Percentiles rank a stretch among this genome's conserved stretches.
phyloP scores from a whole-genome alignment of 2,113 vertebrate species.

The Colaptes auratus region DNA sequence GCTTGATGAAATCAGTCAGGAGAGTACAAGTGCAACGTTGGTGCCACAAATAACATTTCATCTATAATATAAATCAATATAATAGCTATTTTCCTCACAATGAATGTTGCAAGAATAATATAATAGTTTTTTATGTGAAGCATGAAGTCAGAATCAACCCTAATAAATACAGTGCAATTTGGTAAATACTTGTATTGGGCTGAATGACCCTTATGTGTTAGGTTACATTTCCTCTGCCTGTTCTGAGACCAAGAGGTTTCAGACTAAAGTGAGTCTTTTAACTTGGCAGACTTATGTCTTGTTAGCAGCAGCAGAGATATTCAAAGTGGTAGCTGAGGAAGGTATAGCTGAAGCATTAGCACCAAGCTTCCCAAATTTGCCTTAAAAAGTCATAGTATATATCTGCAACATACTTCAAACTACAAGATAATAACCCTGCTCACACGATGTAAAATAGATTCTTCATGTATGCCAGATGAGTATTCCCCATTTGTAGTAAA shows the following conservation, averaged over 20 bases:
- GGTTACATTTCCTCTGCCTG: neutral
- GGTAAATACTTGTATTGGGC: neutral
- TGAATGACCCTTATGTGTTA: neutral
- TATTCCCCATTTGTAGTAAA: neutral
- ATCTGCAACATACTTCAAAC: neutral
- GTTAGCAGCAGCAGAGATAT: neutral
- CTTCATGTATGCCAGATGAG: neutral
- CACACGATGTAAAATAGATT: neutral
- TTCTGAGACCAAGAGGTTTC: neutral
- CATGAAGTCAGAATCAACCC: neutral
- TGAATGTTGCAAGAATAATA: neutral
- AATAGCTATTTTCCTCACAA: neutral
- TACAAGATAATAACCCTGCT: neutral
- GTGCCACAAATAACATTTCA: neutral
- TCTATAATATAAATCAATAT: constrained; percentile 16
- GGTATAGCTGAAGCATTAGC: neutral
- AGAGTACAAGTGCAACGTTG: neutral
- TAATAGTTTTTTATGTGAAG: neutral
- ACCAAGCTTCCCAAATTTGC: neutral
- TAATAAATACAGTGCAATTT: neutral
- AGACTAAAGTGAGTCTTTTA: neutral
- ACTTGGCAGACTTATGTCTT: neutral
- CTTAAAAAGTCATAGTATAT: neutral
- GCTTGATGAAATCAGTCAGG: neutral
- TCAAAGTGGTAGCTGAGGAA: neutral